phyloP scores from a whole-genome alignment of 2,113 vertebrate genomes.

The Macaca fascicularis region DNA sequence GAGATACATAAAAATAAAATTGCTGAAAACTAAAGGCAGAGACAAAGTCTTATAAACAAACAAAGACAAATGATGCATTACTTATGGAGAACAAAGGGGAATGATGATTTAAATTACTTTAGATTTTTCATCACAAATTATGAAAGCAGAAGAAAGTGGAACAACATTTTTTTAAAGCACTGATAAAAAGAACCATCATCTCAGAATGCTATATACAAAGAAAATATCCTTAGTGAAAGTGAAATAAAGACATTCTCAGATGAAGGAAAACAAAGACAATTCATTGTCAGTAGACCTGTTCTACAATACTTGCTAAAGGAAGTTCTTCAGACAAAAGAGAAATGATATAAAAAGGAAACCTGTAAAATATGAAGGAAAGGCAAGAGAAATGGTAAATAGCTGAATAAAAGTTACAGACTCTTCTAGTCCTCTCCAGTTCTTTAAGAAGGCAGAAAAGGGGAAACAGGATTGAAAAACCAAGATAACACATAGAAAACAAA shows the following conservation, averaged over 20 bases:
- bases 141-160: background rate
- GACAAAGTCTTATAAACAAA: background rate
- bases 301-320: conserved; percentile 5
- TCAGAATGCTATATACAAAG: background rate
- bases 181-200: background rate
- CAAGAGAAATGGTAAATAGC: background rate
- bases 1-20: background rate
- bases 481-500: background rate
- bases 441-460: background rate
- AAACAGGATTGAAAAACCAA: background rate
- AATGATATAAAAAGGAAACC: background rate
- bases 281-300: background rate
- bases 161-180: background rate
- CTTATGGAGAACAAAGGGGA: background rate
- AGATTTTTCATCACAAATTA: conserved; percentile 39
- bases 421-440: background rate
- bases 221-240: conserved; percentile 18
- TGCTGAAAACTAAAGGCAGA: conserved; percentile 11
- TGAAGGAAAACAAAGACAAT: background rate
- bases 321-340: background rate
- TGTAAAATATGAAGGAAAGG: background rate
- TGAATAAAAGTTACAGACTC: background rate
- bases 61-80: background rate
- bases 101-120: background rate
- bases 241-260: conserved; percentile 14